Evolutionary conservation across 2,888 invertebrate genomes (phyloP).

Genomic region (Ormyrus nitidulus): DNA sequence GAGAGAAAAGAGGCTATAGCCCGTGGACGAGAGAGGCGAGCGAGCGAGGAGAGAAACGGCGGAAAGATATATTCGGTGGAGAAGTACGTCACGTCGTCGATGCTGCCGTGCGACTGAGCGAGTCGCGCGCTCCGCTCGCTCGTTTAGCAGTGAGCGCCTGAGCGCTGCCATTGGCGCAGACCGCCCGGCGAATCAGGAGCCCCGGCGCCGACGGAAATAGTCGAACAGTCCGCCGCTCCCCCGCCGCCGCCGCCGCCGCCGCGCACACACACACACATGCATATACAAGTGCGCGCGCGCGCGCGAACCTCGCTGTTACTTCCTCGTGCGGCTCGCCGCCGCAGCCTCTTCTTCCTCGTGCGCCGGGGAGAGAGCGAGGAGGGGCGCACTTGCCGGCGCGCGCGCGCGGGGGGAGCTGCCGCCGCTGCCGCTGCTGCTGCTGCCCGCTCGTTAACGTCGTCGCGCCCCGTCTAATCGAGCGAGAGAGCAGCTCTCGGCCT

Average conservation of each 20-base stretch:
- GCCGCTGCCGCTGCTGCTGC: too few relatives aligned
- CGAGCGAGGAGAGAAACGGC: too few relatives aligned
- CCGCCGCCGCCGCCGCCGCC: too few relatives aligned
- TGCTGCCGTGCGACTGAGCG: constrained; percentile 70
- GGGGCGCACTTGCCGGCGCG: not conserved
- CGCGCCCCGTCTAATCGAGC: too few relatives aligned
- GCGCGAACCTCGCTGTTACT: constrained; percentile 60
- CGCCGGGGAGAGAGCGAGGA: not conserved
- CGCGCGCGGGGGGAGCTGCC: too few relatives aligned
- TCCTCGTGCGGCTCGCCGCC: constrained; percentile 61
- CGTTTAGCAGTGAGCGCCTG: constrained; percentile 3
- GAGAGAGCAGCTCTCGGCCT: too few relatives aligned
- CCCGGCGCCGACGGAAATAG: constrained; percentile 66
- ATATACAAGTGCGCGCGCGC: too few relatives aligned
- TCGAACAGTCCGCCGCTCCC: constrained; percentile 60
- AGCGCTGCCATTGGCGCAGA: constrained; percentile 58
- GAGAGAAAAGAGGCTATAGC: too few relatives aligned
- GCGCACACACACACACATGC: too few relatives aligned
- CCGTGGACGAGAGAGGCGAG: too few relatives aligned
- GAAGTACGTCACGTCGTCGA: constrained; percentile 62
- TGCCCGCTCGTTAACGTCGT: too few relatives aligned
- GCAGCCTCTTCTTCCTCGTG: not conserved
- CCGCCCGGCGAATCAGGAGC: constrained; percentile 38
- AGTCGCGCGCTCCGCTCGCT: not conserved
- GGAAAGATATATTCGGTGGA: constrained; percentile 7